Percentiles rank a stretch among this genome's conserved stretches.
These are phyloP conservation scores for Ruditapes philippinarum DNA, from an alignment of 1,140 invertebrate genomes.

Conservation along the genomic window DNA sequence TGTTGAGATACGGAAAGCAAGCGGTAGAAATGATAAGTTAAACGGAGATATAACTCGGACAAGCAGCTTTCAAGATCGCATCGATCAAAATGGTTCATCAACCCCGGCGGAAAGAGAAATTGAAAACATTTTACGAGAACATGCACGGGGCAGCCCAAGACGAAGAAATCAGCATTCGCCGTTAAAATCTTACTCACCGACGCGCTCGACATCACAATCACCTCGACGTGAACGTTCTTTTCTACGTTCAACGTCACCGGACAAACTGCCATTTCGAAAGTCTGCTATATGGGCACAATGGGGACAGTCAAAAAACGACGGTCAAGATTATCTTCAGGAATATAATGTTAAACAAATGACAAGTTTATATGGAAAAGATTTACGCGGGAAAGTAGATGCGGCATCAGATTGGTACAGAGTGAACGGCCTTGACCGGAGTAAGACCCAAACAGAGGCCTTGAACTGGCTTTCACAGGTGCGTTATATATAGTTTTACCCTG, in stretches of 20 bases:
- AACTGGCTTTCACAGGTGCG: slow-evolving; percentile 54
- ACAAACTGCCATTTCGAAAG: slow-evolving; percentile 55
- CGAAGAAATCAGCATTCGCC: neutral
- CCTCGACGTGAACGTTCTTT: slow-evolving; percentile 53
- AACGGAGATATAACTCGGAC: slow-evolving; percentile 37
- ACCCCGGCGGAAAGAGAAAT: slow-evolving; percentile 39
- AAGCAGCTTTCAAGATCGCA: slow-evolving; percentile 53
- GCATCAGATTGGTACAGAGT: slow-evolving; percentile 58
- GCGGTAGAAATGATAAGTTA: neutral
- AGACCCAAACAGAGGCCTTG: slow-evolving; percentile 52
- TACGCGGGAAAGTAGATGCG: slow-evolving; percentile 50
- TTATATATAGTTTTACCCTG: neutral
- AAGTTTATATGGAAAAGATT: slow-evolving; percentile 51
- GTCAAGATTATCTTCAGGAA: slow-evolving; percentile 57
- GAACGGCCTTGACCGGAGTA: slow-evolving; percentile 59
- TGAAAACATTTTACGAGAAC: slow-evolving; percentile 27
- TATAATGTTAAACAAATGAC: slow-evolving; percentile 63
- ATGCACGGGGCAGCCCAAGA: neutral
- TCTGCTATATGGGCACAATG: slow-evolving; percentile 57
- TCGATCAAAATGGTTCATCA: slow-evolving; percentile 33
- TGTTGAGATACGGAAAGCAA: neutral
- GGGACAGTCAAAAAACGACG: slow-evolving; percentile 46
- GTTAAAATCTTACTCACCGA: slow-evolving; percentile 47
- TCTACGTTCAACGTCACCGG: slow-evolving; percentile 54
- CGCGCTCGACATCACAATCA: slow-evolving; percentile 36